These are phyloP conservation scores for Accipiter virgatus DNA, from an alignment of 2,113 vertebrate species.

Conservation along the genomic window DNA sequence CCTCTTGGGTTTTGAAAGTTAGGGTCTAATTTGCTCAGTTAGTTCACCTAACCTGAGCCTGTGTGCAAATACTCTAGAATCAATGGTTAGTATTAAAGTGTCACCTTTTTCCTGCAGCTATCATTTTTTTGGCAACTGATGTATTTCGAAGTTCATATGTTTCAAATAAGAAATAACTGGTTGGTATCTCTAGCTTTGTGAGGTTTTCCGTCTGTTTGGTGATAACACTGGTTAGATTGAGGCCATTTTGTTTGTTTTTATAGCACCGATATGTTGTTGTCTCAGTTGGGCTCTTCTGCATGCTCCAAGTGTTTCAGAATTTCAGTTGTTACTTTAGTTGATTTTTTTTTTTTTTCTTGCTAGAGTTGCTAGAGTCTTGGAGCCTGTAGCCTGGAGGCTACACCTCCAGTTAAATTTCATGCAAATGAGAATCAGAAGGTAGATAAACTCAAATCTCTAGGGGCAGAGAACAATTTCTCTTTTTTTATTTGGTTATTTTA, in stretches of 20 bases:
- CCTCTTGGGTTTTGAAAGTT: not conserved
- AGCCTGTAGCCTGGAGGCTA: not conserved
- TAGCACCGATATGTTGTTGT: not conserved
- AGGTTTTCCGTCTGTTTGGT: not conserved
- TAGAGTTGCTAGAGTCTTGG: not conserved
- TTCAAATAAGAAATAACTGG: not conserved
- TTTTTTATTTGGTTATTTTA: not conserved
- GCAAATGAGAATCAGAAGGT: not conserved
- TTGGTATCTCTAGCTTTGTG: not conserved
- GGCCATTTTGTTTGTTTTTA: not conserved
- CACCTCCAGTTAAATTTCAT: not conserved
- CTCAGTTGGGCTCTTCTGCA: not conserved
- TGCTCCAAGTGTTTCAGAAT: not conserved
- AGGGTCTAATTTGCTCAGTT: not conserved
- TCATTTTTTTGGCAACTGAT: not conserved
- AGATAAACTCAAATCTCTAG: not conserved
- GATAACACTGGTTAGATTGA: not conserved
- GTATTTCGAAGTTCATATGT: not conserved
- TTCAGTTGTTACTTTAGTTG: not conserved
- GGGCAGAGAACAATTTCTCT: not conserved
- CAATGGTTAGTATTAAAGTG: not conserved
- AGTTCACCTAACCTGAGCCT: not conserved
- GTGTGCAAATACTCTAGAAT: not conserved
- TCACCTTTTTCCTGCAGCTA: not conserved
- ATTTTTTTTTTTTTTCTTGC: not conserved